Evolutionary conservation across 2,113 vertebrate species (phyloP).

Genomic region (Pyrgilauda ruficollis): DNA sequence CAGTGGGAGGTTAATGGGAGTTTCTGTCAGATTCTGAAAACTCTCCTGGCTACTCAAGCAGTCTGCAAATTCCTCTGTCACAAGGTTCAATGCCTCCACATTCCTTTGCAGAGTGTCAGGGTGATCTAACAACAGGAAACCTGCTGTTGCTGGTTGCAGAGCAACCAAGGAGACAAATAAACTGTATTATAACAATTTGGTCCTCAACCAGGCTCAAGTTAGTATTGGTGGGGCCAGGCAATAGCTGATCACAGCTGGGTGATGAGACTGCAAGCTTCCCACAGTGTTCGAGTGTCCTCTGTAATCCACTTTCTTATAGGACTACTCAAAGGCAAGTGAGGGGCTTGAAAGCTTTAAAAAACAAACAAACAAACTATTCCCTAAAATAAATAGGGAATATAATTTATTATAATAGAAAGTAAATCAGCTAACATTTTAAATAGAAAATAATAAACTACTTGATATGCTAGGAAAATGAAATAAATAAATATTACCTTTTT

Average conservation of each 20-base stretch:
- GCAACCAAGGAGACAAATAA: slow-evolving; percentile 3
- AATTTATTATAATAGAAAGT: neutral
- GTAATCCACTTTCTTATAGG: neutral
- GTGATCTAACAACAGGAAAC: slow-evolving; percentile 9
- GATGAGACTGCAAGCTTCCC: neutral
- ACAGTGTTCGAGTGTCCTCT: neutral
- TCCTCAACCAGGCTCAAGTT: neutral
- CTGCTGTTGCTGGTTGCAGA: slow-evolving; percentile 3
- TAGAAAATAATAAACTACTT: neutral
- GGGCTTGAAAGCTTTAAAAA: neutral
- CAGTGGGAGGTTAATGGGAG: neutral
- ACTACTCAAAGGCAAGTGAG: neutral
- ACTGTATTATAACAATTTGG: neutral
- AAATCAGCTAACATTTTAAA: neutral
- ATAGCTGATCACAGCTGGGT: neutral
- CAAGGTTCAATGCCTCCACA: slow-evolving; percentile 29
- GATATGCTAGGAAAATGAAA: neutral
- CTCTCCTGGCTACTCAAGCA: neutral
- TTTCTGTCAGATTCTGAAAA: slow-evolving; percentile 10
- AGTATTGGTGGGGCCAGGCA: neutral
- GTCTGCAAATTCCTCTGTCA: slow-evolving; percentile 12
- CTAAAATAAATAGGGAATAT: neutral
- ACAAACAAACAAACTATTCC: neutral
- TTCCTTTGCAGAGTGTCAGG: slow-evolving; percentile 22
- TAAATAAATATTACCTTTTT: neutral